Base-by-base conservation (phyloP, 2,888 invertebrate genomes). In the Cancer borealis region DNA sequence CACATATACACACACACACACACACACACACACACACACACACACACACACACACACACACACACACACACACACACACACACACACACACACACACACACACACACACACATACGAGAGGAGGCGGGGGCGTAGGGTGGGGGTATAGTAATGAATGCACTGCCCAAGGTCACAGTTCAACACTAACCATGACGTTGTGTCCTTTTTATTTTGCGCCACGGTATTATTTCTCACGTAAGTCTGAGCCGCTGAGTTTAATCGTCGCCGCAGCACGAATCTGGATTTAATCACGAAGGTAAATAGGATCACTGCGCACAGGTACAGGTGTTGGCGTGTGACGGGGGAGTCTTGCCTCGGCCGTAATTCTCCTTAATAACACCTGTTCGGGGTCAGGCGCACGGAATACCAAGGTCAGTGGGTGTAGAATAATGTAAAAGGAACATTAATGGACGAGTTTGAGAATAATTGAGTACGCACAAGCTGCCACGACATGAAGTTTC, bases 301-400 rank as follows among this genome's bases (percentile, higher is more conserved):
- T 39, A 84, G 39, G 84, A 84, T 84, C 30, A 39, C 84, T 4
- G 14, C 14, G 84, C 84, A 26, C 84, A 84, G 84, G 84, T 84
- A 26, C 84, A 84, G 84, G 84, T 84, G 84, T 84, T 84, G 30
- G 84, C 84, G 84, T 84, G 84, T 84, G 39, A 3, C 84, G 84
- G 84, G 84, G 39, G 39, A 30, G 84, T 84, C 84, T 30, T 84
- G 30, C 84, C 1, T 14, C 4, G 39, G 12, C 39, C 39, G n/a
- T 84, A 84, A 84, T 84, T 84, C 84, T 84, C 84, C 39, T 30
- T 39, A 84, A 84, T 84, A 84, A 84, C 39, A 84, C 12, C 39
- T 84, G 5, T 5, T 84, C 84, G 12, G 30, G 84, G 84, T 84
- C 84, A 84, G 84, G 84, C n/a, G 84, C 84, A 39, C 84, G 39